Base-by-base conservation (phyloP, 2,113 vertebrate species). In the Spea bombifrons region DNA sequence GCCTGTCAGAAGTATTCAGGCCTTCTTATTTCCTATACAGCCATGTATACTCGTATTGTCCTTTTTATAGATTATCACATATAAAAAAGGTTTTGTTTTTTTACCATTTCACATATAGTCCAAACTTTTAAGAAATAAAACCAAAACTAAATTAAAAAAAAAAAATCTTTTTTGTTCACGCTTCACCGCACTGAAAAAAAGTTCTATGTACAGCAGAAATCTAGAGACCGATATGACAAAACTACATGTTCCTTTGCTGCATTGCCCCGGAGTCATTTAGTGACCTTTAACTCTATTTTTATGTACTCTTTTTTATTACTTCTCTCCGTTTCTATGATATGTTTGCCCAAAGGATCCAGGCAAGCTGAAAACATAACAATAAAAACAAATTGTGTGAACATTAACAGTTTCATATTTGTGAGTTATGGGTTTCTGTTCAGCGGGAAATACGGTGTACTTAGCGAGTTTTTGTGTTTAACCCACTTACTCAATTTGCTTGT, bases 301-400 rank as follows among this genome's bases (percentile, higher is more conserved):
- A 73, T 73, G 50, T 73, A 66, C 59, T 78, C 44, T 78, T 75
- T 71, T 73, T 72, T 72, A 73, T 73, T 79, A 72, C 50, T 8
- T 65, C 61, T 66, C 70, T 79, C 48, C 15, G 53, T 69, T 76
- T 57, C 65, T 65, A 50, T 57, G 64, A 69, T 76, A 30, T 76
- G 57, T 66, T 66, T 79, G 48, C 76, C 76, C 68, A 73, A 79
- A 79, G 76, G 76, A 79, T 79, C 15, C 69, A 47, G 44, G 12
- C 12, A 55, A 65, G 17, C 68, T 55, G 53, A 73, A 79, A 71
- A 66, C 49, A 66, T 72, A 64, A 73, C 76, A 72, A 59, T 67
- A 79, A 79, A 66, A 73, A 73, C 77, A 79, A 73, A 79, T 73
- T 79, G 61, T 72, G 49, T 66, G 44, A 79, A 73, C 69, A 73